Evolutionary conservation across 1,140 invertebrate genomes (phyloP).

Genomic region (Drosophila kurseongensis): DNA sequence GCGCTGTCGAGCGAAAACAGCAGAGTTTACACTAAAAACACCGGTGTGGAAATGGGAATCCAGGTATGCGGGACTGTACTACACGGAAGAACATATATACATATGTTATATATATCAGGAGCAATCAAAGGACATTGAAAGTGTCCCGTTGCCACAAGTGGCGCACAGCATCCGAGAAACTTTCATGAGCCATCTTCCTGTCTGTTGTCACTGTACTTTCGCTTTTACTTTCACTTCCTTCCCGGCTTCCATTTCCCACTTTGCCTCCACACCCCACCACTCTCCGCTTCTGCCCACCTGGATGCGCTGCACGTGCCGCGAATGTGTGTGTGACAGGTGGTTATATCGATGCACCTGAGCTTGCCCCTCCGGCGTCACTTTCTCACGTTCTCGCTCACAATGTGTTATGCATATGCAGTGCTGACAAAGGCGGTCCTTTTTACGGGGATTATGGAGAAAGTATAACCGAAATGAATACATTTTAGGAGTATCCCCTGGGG

Average conservation of each 20-base stretch:
- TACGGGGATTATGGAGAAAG: not conserved
- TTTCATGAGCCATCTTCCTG: slow-evolving; percentile 1
- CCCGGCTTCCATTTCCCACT: too few species aligned
- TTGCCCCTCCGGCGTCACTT: slow-evolving; percentile 40
- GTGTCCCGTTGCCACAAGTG: not conserved
- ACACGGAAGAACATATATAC: too few species aligned
- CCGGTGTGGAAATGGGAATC: not conserved
- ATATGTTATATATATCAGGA: slow-evolving; percentile 1
- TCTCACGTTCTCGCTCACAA: slow-evolving; percentile 5
- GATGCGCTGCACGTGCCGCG: slow-evolving; percentile 22
- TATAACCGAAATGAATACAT: not conserved
- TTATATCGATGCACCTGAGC: slow-evolving; percentile 60
- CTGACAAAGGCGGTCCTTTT: slow-evolving; percentile 13
- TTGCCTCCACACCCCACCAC: not conserved
- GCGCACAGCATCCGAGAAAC: not conserved
- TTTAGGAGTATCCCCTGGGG: not conserved
- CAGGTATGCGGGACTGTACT: not conserved
- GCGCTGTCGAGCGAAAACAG: slow-evolving; percentile 30
- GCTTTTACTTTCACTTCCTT: slow-evolving; percentile 3
- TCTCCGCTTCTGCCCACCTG: not conserved
- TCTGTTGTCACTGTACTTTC: slow-evolving; percentile 40
- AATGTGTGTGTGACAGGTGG: slow-evolving; percentile 69
- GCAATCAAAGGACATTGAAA: slow-evolving; percentile 10
- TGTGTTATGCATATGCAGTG: slow-evolving; percentile 22
- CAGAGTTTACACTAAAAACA: slow-evolving; percentile 29